Conservation (phyloP, 2,797 vertebrate species). For the Dendrocincla tyrannina region DNA sequence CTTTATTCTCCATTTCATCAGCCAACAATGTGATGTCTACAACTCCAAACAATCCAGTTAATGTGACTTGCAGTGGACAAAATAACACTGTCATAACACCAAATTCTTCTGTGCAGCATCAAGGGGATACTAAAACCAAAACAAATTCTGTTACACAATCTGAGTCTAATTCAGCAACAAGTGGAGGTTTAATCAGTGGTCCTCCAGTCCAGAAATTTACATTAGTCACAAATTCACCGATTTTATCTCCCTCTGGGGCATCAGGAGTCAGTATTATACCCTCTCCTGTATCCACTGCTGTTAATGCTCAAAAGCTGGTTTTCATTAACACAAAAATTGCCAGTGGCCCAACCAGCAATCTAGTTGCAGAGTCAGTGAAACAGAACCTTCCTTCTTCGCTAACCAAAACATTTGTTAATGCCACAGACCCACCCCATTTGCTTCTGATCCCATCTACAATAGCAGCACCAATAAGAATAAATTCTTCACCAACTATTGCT, state of each 20-base stretch:
- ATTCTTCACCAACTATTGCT: constrained; percentile 76
- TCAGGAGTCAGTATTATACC: constrained; percentile 73
- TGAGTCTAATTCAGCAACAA: constrained; percentile 65
- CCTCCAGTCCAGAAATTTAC: constrained; percentile 84
- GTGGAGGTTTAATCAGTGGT: constrained; percentile 67
- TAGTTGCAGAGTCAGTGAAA: constrained; percentile 72
- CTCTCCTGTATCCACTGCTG: constrained; percentile 60
- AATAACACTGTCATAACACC: constrained; percentile 49
- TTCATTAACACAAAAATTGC: constrained; percentile 80
- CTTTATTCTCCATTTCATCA: constrained; percentile 62
- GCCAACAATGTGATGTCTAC: constrained; percentile 51
- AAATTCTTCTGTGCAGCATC: constrained; percentile 65
- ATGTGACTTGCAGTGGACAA: constrained; percentile 60
- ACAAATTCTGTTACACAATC: constrained; percentile 47
- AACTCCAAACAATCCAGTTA: constrained; percentile 69
- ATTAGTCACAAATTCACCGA: constrained; percentile 79
- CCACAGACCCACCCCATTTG: constrained; percentile 75
- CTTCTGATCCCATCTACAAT: constrained; percentile 77
- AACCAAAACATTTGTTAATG: constrained; percentile 70
- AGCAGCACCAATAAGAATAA: constrained; percentile 74
- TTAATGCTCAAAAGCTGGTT: constrained; percentile 81
- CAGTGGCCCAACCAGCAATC: constrained; percentile 38
- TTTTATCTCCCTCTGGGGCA: constrained; percentile 72
- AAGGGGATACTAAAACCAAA: constrained; percentile 58
- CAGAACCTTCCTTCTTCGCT: constrained; percentile 60